Base-by-base conservation (phyloP, 2,113 vertebrate species). In the Choloepus hoffmanni region DNA sequence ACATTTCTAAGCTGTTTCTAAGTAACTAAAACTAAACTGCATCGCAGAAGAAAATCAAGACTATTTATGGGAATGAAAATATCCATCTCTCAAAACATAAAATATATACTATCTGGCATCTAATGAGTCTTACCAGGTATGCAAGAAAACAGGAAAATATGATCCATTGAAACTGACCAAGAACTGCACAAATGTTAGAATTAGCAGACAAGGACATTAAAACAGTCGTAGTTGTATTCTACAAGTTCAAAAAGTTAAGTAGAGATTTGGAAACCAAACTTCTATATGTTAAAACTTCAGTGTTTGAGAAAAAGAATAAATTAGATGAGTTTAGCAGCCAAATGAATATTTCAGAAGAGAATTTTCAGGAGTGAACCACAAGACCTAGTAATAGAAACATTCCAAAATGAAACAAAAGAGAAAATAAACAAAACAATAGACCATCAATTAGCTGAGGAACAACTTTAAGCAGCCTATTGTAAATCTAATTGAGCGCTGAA, bases 271-370 rank as follows among this genome's bases (percentile, higher is more conserved):
- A 58, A 73, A 78, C 84, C 10, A 72, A 65, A 65, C 16, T 26
- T 45, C 33, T 81, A 73, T 24, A 73, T 28, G 36, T 73, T 12
- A 89, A 82, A 88, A 53, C 26, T 53, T 33, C 28, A 77, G 33
- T 33, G 14, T 36, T 58, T 95, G 33, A 95, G n/a, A 23, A 43
- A 43, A 68, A 94, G 79, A 92, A 60, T 45, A 91, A 94, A 88
- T 8, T n/a, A 24, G 53, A 87, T 70, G 5, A n/a, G 86, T 2
- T 86, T 62, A 77, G 12, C 11, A 92, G 28, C 13, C 28, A 21
- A 73, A 18, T 72, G 12, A 93, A 93, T 74, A 45, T 45, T 88
- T 1, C 0, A 62, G 70, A n/a, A 68, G 24, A 36, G 74, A 90
- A 77, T 1, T 58, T 40, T 67, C 48, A 50, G 48, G 11, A 72